A percentile compares a stretch with the other conserved stretches of the same genome.
Evolutionary conservation across 2,797 vertebrate species (phyloP).

Genomic region (Eospalax fontanierii): DNA sequence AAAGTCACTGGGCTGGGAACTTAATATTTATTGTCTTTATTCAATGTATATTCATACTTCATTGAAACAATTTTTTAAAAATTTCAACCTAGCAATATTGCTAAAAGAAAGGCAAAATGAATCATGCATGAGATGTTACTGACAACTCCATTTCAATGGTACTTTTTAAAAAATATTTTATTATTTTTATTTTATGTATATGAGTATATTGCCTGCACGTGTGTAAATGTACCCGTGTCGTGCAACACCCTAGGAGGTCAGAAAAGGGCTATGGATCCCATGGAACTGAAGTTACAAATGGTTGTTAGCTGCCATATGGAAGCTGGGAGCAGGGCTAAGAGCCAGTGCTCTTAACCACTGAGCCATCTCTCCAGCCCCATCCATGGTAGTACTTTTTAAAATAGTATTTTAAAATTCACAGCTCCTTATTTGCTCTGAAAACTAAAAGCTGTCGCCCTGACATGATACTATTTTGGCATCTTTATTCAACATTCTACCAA

Average conservation of each 20-base stretch:
- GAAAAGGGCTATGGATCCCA: no score
- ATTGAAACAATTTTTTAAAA: neutral
- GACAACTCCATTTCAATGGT: neutral
- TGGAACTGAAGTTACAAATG: no score
- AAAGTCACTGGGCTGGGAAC: neutral
- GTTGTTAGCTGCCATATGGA: no score
- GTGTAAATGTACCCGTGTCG: no score
- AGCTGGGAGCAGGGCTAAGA: no score
- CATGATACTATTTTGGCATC: neutral
- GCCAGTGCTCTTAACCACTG: no score
- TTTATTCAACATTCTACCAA: constrained; percentile 6
- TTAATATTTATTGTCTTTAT: neutral
- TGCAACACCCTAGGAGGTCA: no score
- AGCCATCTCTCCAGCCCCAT: no score
- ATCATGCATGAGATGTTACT: neutral
- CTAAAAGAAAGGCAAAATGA: constrained; percentile 20
- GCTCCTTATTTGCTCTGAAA: constrained; percentile 41
- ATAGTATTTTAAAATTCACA: neutral
- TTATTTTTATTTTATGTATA: neutral
- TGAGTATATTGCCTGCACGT: no score
- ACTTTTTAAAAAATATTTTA: neutral
- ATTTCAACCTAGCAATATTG: neutral
- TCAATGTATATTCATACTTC: constrained; percentile 8
- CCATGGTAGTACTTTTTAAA: neutral
- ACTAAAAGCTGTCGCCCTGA: neutral